Conservation (phyloP, 1,140 invertebrate genomes). For the Pseudomyrmex flavicornis region DNA sequence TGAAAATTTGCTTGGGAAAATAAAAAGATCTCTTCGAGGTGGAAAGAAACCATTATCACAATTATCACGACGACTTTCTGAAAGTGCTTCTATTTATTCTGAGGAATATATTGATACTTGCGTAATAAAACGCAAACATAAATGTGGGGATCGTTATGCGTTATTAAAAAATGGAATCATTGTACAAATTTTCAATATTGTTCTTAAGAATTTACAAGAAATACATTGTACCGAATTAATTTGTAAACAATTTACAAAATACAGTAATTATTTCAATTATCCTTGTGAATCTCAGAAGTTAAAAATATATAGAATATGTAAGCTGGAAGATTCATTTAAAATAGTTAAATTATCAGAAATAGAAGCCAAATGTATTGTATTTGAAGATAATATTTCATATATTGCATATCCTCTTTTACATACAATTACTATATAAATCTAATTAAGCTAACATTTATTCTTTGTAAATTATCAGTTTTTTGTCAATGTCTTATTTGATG, state of each 20-base stretch:
- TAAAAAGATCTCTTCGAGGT: slow-evolving; percentile 1
- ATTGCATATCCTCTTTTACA: slow-evolving; percentile 22
- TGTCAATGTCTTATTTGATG: too few species aligned
- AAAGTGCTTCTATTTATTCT: neutral
- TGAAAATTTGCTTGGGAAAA: slow-evolving; percentile 22
- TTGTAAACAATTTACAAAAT: slow-evolving; percentile 18
- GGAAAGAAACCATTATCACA: neutral
- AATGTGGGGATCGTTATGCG: neutral
- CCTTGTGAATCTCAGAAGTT: neutral
- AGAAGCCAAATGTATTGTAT: slow-evolving; percentile 7
- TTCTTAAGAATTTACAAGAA: neutral
- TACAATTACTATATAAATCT: neutral
- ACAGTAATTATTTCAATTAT: neutral
- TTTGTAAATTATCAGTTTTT: too few species aligned
- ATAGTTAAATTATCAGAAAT: neutral
- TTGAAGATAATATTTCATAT: neutral
- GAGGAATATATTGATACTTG: neutral
- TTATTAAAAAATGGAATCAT: slow-evolving; percentile 9
- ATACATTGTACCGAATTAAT: neutral
- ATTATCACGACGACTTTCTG: slow-evolving; percentile 22
- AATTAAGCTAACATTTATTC: neutral
- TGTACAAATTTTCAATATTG: slow-evolving; percentile 26
- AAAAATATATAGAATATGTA: slow-evolving; percentile 5
- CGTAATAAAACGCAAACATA: too few species aligned
- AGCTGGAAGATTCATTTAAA: neutral